Evolutionary conservation across 2,113 vertebrate genomes (phyloP), one percentile per base, ranked within the genome.

Genomic region (Colossoma macropomum): DNA sequence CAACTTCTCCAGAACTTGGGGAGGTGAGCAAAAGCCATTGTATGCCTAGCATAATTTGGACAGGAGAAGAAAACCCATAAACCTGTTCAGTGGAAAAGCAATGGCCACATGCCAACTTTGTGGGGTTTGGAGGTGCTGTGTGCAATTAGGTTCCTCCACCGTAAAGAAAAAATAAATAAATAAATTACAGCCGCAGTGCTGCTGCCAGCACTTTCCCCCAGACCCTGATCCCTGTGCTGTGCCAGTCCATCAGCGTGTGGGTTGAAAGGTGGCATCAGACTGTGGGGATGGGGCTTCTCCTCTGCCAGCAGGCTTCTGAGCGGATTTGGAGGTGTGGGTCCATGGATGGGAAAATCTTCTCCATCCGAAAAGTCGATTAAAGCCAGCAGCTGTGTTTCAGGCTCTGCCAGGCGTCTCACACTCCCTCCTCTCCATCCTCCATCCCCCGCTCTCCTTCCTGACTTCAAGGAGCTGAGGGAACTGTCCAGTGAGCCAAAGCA

Each of bases 371-470:
- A 94, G 91, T 93, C 90, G 90, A 93, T 94, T 94, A 92, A 93
- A 94, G 92, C 91, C 89, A 91, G 89, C 93, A 95, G 93, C 93
- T 94, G 94, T 82, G 90, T 91, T 92, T 93, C 87, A 92, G 92
- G 87, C 89, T 85, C 81, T 93, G 93, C 93, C 94, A 94, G 90
- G 85, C 86, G 75, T 87, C 89, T 86, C 38, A 63, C 60, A 21
- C 45, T 32, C 82, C n/a, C 45, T 85, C 71, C 60, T 78, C 19
- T n/a, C 63, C 34, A 77, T 72, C 69, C 72, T 63, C 68, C 28
- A 69, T 79, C 17, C 87, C 82, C 85, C 77, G 73, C 32, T 80
- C 27, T 83, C 32, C 65, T 84, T 80, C 88, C 80, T 92, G 88
- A 91, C 86, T 89, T 90, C 50, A 91, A 87, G 89, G 83, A 90